phyloP scores from a whole-genome alignment of 2,797 vertebrate genomes.

The Falco rusticolus region DNA sequence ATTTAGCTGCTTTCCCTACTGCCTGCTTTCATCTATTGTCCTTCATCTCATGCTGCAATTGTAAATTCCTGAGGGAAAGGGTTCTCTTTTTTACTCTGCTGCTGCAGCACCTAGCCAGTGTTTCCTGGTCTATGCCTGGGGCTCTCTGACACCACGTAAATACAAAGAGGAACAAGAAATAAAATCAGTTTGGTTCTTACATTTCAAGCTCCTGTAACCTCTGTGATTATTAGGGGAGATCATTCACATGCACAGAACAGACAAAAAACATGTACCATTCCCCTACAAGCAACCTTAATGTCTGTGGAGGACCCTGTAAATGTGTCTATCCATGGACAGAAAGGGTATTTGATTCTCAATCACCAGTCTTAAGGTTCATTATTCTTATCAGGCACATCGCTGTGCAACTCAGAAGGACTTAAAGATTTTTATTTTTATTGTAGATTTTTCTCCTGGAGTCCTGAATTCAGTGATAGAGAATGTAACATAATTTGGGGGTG shows the following conservation, averaged over 20 bases:
- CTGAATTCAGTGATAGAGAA: not conserved
- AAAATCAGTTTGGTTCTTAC: not conserved
- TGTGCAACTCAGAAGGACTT: not conserved
- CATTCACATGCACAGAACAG: not conserved
- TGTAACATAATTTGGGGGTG: not conserved
- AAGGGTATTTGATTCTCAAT: not conserved
- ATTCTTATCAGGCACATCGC: not conserved
- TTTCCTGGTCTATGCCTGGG: not conserved
- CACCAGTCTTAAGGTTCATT: not conserved
- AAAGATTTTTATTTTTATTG: not conserved
- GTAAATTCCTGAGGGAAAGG: not conserved
- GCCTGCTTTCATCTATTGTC: not conserved
- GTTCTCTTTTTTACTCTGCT: not conserved
- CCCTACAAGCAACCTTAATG: accelerated
- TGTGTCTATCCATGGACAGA: not conserved
- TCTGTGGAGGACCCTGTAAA: not conserved
- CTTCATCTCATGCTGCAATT: not conserved
- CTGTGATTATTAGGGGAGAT: not conserved
- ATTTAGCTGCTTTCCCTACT: not conserved
- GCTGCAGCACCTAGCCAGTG: not conserved
- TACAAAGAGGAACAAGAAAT: not conserved
- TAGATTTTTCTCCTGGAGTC: not conserved
- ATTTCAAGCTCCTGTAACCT: not conserved
- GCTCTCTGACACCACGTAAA: not conserved
- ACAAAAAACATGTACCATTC: not conserved